Evolutionary conservation across 2,113 vertebrate species (phyloP), one percentile per base, ranked within the genome.

Genomic region (Grammomys surdaster): DNA sequence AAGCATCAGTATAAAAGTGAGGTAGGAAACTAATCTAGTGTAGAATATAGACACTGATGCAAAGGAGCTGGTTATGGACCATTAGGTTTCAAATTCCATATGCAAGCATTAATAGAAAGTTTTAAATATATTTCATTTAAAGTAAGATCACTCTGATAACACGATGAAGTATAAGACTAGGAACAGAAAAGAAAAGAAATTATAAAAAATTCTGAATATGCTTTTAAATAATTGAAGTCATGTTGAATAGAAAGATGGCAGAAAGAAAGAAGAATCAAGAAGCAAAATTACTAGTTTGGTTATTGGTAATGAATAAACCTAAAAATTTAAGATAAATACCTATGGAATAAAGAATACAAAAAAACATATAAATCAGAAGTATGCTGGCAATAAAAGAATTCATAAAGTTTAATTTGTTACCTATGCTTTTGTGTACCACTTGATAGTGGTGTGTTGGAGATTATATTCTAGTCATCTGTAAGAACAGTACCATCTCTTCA

Each of bases 51-150:
- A 31, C n/a, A 36, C 10, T 75, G 58, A 85, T 40, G 48, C 3
- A 90, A 90, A 86, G 75, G 1, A 51, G 11, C 56, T 93, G 82
- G 33, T 69, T 22, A 60, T 1, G 5, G 40, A 9, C 13, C 76
- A 48, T n/a, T 46, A 88, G 12, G 72, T 4, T 60, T 51, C 90
- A 80, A 60, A 80, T 80, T 88, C 89, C 19, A 88, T 43, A 76
- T 58, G 33, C 78, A 87, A 89, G 9, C 19, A 2, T 51, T 78
- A 78, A 82, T 73, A 24, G 28, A 93, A 1, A 43, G 54, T 13
- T 69, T 82, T 63, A 69, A 88, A 31, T 19, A 60, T 36, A 75
- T 88, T 92, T 93, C 56, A 20, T 77, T 88, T 91, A 81, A 56
- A 93, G 22, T 65, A 65, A 63, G 12, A 89, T 77, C 73, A 70